Evolutionary conservation across 2,113 vertebrate species (phyloP).

Genomic region (Girardinichthys multiradiatus): DNA sequence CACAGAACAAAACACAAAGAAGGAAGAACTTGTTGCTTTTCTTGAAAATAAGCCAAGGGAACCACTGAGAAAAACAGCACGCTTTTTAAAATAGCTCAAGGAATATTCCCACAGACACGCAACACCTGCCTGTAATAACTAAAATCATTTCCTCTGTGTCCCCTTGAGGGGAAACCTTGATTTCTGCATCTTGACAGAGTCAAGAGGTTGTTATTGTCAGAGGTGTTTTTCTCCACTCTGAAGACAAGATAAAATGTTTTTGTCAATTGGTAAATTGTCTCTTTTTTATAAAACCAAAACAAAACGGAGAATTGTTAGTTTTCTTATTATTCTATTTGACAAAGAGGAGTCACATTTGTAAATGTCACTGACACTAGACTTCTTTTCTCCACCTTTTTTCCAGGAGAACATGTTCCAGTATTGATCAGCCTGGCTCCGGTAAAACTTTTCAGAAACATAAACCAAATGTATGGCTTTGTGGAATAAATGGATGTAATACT

Average conservation of each 20-base stretch:
- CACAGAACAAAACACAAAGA: slow-evolving; percentile 4
- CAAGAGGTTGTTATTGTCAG: slow-evolving; percentile 29
- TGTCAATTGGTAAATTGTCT: background rate
- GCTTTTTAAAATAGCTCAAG: too few species aligned
- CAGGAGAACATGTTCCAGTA: background rate
- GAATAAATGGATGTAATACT: background rate
- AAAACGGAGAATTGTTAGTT: background rate
- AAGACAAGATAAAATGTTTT: background rate
- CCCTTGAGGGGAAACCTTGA: slow-evolving; percentile 45
- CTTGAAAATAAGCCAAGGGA: slow-evolving; percentile 32
- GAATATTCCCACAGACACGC: too few species aligned
- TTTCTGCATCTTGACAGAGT: slow-evolving; percentile 57
- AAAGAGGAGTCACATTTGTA: background rate
- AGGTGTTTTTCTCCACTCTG: slow-evolving; percentile 27
- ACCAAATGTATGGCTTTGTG: background rate
- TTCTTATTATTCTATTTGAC: background rate
- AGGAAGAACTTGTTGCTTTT: slow-evolving; percentile 1
- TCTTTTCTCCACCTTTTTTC: background rate
- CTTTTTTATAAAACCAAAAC: background rate
- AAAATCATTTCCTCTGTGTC: slow-evolving; percentile 51
- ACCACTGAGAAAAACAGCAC: too few species aligned
- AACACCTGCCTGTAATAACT: slow-evolving; percentile 52
- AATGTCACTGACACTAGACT: background rate
- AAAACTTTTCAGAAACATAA: background rate
- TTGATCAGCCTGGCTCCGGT: background rate